phyloP scores from a whole-genome alignment of 2,113 vertebrate genomes.

The Sylvia atricapilla region DNA sequence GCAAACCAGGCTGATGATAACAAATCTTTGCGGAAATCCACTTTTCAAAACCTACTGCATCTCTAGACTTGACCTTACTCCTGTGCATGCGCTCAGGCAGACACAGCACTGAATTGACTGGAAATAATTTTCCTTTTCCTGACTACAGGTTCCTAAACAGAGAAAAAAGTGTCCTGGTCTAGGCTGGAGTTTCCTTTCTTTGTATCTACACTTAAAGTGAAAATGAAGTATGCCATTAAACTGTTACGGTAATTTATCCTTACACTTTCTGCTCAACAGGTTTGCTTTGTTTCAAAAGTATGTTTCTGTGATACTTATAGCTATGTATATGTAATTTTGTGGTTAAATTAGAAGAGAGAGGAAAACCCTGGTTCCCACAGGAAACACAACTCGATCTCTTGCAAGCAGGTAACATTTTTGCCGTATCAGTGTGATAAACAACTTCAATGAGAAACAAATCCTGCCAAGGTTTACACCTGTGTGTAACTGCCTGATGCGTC shows the following conservation, averaged over 20 bases:
- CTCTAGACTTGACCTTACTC: not conserved
- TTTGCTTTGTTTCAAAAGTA: slow-evolving; percentile 43
- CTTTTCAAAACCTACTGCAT: not conserved
- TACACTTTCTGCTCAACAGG: slow-evolving; percentile 53
- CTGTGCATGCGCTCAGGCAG: too few relatives aligned
- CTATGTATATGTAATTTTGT: slow-evolving; percentile 55
- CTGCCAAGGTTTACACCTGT: slow-evolving; percentile 52
- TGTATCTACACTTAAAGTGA: not conserved
- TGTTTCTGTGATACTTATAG: slow-evolving; percentile 49
- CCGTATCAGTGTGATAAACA: slow-evolving; percentile 6
- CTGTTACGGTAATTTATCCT: slow-evolving; percentile 28
- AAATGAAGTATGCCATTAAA: slow-evolving; percentile 10
- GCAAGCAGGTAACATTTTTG: slow-evolving; percentile 31
- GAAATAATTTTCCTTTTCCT: not conserved
- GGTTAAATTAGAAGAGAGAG: slow-evolving; percentile 30
- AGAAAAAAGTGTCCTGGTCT: not conserved
- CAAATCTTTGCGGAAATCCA: not conserved
- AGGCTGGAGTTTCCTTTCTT: not conserved
- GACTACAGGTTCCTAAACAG: not conserved
- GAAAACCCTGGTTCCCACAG: slow-evolving; percentile 59
- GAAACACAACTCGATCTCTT: slow-evolving; percentile 10
- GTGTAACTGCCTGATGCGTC: not conserved
- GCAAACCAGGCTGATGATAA: not conserved
- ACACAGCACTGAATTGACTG: rapidly evolving
- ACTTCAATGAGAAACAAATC: slow-evolving; percentile 16